These are phyloP conservation scores for Enteromius unitaeniatus DNA, from an alignment of 2,797 vertebrate species.

Conservation along the genomic window DNA sequence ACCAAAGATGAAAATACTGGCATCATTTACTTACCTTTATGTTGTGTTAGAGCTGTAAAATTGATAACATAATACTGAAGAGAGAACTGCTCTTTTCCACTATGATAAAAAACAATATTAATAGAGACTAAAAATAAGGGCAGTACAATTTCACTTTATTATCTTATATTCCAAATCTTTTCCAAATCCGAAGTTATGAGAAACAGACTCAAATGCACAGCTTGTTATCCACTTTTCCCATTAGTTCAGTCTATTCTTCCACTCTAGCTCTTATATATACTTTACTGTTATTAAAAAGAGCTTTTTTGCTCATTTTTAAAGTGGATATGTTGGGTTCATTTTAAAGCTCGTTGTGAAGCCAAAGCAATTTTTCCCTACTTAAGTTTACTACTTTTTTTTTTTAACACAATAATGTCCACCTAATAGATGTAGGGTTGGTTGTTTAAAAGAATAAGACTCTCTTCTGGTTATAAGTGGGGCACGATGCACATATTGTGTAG, in stretches of 20 bases:
- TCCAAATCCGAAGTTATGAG: neutral
- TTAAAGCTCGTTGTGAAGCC: neutral
- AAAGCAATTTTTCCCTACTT: neutral
- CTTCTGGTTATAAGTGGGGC: neutral
- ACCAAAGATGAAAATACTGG: neutral
- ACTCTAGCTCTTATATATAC: neutral
- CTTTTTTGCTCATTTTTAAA: neutral
- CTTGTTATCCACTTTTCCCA: neutral
- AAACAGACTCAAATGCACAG: neutral
- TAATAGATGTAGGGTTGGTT: neutral
- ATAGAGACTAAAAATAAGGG: neutral
- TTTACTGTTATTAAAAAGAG: neutral
- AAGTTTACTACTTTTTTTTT: neutral
- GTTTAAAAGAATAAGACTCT: neutral
- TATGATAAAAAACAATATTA: neutral
- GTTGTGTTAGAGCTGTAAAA: neutral
- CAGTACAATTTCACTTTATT: neutral
- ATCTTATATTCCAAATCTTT: neutral
- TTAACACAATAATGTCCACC: neutral
- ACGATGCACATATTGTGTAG: neutral
- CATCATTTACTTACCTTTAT: neutral
- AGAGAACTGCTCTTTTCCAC: neutral
- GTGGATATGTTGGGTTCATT: neutral
- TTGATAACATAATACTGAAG: neutral
- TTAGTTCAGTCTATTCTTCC: neutral